Conservation (phyloP, 2,113 vertebrate genomes). For the Pteropus alecto region DNA sequence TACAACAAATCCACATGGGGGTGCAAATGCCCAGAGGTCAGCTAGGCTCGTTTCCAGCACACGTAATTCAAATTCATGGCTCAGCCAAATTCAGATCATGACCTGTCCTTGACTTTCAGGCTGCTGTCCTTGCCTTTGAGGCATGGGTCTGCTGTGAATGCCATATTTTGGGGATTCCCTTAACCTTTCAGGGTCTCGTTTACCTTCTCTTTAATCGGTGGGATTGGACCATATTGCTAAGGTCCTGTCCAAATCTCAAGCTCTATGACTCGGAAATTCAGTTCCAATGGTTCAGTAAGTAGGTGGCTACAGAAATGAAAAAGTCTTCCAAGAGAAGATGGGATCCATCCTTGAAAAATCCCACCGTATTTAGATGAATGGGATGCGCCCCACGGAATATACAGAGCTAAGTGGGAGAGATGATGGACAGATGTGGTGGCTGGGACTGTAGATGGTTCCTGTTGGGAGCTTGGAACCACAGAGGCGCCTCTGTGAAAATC, state of each 20-base stretch:
- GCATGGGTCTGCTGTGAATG: neutral
- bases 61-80: neutral
- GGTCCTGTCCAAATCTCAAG: neutral
- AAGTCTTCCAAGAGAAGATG: neutral
- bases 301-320: neutral
- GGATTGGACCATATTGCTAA: neutral
- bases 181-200: neutral
- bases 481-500: neutral
- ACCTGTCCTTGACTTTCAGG: too few species aligned
- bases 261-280: neutral
- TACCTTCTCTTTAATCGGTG: neutral
- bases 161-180: neutral
- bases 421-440: neutral
- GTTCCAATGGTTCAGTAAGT: neutral
- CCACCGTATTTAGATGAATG: neutral
- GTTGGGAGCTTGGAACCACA: neutral
- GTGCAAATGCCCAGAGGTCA: neutral
- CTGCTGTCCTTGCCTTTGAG: neutral
- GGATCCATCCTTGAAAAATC: neutral
- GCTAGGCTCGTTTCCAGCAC: rapidly evolving
- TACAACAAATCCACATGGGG: neutral
- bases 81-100: neutral
- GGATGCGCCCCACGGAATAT: neutral
- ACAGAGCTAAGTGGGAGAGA: neutral
- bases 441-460: neutral